Evolutionary conservation across 2,888 invertebrate genomes (phyloP), one percentile per base, ranked within the genome.

Genomic region (Sinopyrophorus schimmeli): DNA sequence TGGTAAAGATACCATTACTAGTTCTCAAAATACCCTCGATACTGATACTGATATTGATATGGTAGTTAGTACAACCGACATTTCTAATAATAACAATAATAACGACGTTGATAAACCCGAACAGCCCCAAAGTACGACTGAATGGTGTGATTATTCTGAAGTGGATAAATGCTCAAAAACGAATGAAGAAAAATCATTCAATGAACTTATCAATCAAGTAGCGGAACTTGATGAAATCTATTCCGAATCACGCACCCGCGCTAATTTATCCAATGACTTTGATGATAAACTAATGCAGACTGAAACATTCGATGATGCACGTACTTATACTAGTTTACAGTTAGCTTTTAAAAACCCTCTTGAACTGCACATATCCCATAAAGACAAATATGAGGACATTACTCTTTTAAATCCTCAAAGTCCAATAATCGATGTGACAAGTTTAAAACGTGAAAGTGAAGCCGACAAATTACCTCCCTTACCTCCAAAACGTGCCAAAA

Each of bases 301-400:
- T 2, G 78, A 80, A 17, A 83, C 82, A 24, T 87, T 87, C 54
- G 83, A 86, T 63, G 91, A 91, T 62, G 80, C 86, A 18, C 86
- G 86, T 47, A 89, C 89, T 0, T 92, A 92, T 64, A 87, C 89
- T 1, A 91, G 91, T 65, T 74, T 92, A 39, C 92, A 92, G 66
- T 77, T 89, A 65, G 92, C 92, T 0, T 91, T 91, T 75, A 89
- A 85, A 70, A 90, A 92, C 72, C 91, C 91, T 0, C 75, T 89
- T 1, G 76, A 79, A 14, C 80, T 87, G 48, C 69, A 72, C 32
- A 66, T 70, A 1, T 59, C 66, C n/a, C 48, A 50, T 24, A 53
- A 47, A 34, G 59, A 59, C 24, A 75, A 79, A 17, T 82, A 82
- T 65, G 83, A 84, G 59, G 85, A 86, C 59, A 48, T 47, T 10